Base-by-base conservation (phyloP, 2,113 vertebrate species). In the Tenebrosternarchus preto region DNA sequence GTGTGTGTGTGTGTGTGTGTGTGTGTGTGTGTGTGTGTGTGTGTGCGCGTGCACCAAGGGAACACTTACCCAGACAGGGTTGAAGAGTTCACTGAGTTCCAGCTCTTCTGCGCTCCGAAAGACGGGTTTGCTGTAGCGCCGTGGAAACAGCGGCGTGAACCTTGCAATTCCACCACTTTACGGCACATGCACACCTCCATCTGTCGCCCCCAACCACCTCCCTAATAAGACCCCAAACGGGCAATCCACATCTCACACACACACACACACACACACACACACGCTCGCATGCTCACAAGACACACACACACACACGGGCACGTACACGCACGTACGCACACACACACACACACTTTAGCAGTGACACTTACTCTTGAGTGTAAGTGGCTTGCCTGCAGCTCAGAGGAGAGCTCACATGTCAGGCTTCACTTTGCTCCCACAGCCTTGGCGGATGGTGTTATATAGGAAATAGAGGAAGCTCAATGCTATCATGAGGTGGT, bases 151-250 rank as follows among this genome's bases (percentile, higher is more conserved):
- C 0, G 43, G 25, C 36, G 5, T 61, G 33, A 46, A 36, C 15
- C 77, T 39, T n/a, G 68, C 29, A 36, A 31, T 46, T 53, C 27
- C 43, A 29, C 55, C 20, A 9, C 46, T 64, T 80, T 64, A 56
- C 69, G 11, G 24, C 70, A 66, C 70, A 73, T 73, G 31, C 57
- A 56, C 22, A 64, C 29, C 61, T 39, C 69, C 69, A 73, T 80
- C 68, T 80, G 69, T 72, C 71, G 25, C 69, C 68, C 43, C 39
- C 57, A 71, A 36, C 67, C 61, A 56, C 67, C 66, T 46, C 31
- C 33, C 67, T 79, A 79, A 79, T 56, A 56, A 79, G 77, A 33
- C 59, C 46, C 67, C 64, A n/a, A 71, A 55, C 36, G 43, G 67
- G 19, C 67, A 43, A 24, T 50, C 55, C 25, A n/a, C 53, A 25